Conservation (phyloP, 1,140 invertebrate species). For the Eriocheir sinensis region DNA sequence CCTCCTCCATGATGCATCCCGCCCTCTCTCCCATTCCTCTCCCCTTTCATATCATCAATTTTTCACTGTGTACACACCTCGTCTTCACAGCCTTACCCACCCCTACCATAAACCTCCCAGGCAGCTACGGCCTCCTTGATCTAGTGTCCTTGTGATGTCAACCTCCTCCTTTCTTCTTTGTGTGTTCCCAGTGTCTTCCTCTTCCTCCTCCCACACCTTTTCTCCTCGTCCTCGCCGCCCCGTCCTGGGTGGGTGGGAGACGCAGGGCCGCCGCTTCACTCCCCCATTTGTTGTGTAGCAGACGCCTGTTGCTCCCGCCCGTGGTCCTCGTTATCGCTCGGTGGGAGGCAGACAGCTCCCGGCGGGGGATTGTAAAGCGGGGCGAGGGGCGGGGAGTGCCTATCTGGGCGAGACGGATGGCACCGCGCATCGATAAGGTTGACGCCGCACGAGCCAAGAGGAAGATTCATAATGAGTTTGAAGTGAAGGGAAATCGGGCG, state of each 20-base stretch:
- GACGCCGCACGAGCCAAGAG: not conserved
- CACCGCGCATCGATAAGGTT: not conserved
- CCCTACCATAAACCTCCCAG: too few species aligned
- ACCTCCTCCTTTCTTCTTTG: not conserved
- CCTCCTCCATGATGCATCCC: too few species aligned
- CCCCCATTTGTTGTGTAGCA: not conserved
- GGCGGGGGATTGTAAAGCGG: not conserved
- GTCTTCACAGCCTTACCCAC: too few species aligned
- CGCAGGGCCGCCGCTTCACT: not conserved
- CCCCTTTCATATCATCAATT: too few species aligned
- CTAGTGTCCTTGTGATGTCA: not conserved
- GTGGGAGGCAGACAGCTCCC: not conserved
- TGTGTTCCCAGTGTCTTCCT: not conserved
- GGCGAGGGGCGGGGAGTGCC: not conserved
- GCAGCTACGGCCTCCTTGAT: too few species aligned
- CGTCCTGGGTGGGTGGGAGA: not conserved
- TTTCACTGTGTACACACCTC: too few species aligned
- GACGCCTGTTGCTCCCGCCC: not conserved
- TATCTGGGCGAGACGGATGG: not conserved
- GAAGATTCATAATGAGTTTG: not conserved
- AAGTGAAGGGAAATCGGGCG: not conserved
- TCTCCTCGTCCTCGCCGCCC: not conserved
- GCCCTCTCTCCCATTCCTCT: too few species aligned
- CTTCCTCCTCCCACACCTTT: slow-evolving; percentile 4
- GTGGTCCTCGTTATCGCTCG: not conserved